Conservation (phyloP, 2,113 vertebrate species). For the Cygnus atratus region DNA sequence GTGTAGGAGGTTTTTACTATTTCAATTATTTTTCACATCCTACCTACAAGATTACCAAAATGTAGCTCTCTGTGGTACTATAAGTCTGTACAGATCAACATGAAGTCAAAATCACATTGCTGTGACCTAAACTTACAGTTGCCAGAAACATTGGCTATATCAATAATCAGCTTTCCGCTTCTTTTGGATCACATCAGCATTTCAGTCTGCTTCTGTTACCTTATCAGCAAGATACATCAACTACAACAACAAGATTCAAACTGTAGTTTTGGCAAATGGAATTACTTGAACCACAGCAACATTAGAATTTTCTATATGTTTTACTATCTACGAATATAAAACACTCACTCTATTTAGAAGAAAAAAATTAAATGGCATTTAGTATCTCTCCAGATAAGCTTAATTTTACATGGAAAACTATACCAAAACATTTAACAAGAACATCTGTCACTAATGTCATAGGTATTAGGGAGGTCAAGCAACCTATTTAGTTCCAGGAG, state of each 20-base stretch:
- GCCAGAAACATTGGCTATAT: neutral
- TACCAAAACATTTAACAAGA: neutral
- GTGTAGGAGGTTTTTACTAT: neutral
- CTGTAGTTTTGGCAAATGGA: neutral
- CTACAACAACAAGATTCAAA: neutral
- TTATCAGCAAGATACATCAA: neutral
- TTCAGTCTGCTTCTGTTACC: neutral
- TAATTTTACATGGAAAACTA: neutral
- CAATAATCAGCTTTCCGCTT: neutral
- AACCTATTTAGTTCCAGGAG: neutral
- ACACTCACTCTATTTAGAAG: neutral
- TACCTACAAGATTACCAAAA: neutral
- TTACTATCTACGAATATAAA: neutral
- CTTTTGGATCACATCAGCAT: neutral
- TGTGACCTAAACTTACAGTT: neutral
- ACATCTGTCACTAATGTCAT: neutral
- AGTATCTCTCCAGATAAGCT: neutral
- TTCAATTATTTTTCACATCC: neutral
- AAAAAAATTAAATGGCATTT: neutral
- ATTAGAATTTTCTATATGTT: neutral
- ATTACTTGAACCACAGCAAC: neutral
- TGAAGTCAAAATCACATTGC: neutral
- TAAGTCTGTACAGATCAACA: neutral
- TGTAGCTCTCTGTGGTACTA: neutral
- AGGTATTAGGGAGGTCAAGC: neutral